Evolutionary conservation across 2,113 vertebrate genomes (phyloP), one percentile per base, ranked within the genome.

Genomic region (Psilopogon haemacephalus): DNA sequence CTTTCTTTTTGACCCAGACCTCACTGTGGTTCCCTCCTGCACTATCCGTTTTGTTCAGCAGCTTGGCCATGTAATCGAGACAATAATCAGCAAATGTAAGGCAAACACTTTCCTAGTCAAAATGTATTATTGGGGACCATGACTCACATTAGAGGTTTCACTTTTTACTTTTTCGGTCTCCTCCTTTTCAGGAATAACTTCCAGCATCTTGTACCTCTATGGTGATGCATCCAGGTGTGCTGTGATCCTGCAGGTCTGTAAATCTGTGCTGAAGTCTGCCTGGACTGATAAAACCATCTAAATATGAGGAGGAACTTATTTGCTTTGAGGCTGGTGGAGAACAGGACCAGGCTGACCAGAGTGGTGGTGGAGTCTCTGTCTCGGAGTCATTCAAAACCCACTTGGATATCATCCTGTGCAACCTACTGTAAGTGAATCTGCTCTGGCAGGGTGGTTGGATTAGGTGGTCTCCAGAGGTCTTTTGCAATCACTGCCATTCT

Each of bases 181-280:
- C 32, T 68, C 1, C 37, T 83, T 69, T 37, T 19, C 52, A 70
- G 82, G 37, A 85, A 13, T 56, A 94, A 40, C 46, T 72, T n/a
- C 15, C 2, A 48, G 1, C 8, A 1, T 1, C 6, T 24, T 21
- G 54, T 15, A 33, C 5, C 7, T 23, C 44, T 30, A 1, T 40
- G 38, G 19, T 19, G 38, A 11, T 55, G 46, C 33, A 73, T 73
- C 15, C 60, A 77, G 30, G 35, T 32, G 38, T 2, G 0, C 44
- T 79, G 63, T 33, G 46, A 8, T 16, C 10, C 24, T 26, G 33
- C 8, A 46, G 23, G 42, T 79, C 75, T 67, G 67, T 60, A 40
- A 82, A 89, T 58, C 37, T 27, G 8, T 23, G 20, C 17, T 12
- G 3, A 30, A n/a, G 4, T 26, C 60, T 81, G 15, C 12, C 35